A percentile compares a stretch with the other conserved stretches of the same genome.
phyloP scores from a whole-genome alignment of 2,888 invertebrate genomes.

The Brachynemurus nebulosus region DNA sequence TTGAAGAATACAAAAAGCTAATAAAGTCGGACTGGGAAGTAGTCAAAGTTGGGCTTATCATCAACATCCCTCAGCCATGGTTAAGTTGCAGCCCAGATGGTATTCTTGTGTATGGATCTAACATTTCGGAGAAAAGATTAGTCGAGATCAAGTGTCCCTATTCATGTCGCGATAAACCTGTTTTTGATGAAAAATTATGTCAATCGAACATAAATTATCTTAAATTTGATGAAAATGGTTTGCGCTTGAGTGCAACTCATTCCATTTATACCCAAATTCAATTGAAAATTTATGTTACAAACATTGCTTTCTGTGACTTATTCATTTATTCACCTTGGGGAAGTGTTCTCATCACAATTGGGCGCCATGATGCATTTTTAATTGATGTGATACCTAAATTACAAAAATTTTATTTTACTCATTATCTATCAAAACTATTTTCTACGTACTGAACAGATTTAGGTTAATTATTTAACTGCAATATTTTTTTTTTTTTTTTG shows the following conservation, averaged over 20 bases:
- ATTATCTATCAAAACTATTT: too few relatives aligned
- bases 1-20: constrained; percentile 14
- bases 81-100: constrained; percentile 17
- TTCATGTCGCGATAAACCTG: constrained; percentile 12
- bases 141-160: constrained; percentile 18
- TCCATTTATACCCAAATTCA: constrained; percentile 12
- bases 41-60: constrained; percentile 16
- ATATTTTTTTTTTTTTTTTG: too few relatives aligned
- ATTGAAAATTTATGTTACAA: constrained; percentile 12
- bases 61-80: constrained; percentile 15
- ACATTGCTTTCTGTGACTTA: constrained; percentile 12
- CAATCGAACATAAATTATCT: neutral
- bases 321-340: constrained; percentile 8
- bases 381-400: neutral
- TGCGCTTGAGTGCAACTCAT: constrained; percentile 10
- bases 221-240: constrained; percentile 9
- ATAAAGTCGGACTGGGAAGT: constrained; percentile 11
- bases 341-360: constrained; percentile 6
- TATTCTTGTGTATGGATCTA: constrained; percentile 13
- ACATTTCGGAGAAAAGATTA: constrained; percentile 17
- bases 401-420: constrained; percentile 4
- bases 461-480: too few relatives aligned
- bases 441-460: too few relatives aligned
- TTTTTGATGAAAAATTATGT: neutral
- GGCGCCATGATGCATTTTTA: neutral